Conservation (phyloP, 2,113 vertebrate genomes). For the Podocnemis expansa region DNA sequence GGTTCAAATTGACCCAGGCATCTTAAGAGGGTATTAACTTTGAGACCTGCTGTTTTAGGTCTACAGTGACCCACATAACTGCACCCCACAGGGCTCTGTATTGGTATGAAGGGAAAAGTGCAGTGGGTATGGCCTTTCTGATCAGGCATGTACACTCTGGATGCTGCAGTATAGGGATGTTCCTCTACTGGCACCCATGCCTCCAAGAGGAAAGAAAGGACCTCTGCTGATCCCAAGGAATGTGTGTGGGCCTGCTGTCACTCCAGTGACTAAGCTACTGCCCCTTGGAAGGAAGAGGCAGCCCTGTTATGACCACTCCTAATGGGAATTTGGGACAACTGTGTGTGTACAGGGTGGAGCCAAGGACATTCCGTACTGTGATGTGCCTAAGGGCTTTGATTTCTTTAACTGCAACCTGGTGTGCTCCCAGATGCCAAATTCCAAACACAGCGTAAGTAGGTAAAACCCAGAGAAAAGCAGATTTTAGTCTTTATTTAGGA, state of each 20-base stretch:
- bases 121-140: not conserved
- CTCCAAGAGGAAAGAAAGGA: not conserved
- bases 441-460: not conserved
- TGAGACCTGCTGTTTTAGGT: not conserved
- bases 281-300: not conserved
- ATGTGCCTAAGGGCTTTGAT: not conserved
- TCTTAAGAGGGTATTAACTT: not conserved
- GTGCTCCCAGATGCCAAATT: not conserved
- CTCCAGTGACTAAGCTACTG: not conserved
- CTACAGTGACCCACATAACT: not conserved
- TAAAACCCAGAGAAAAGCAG: not conserved
- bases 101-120: not conserved
- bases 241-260: not conserved
- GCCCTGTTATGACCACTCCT: not conserved
- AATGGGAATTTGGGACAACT: not conserved
- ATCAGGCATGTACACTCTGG: not conserved
- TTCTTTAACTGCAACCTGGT: not conserved
- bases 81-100: not conserved
- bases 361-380: not conserved
- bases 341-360: not conserved
- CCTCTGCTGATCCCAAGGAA: not conserved
- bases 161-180: not conserved
- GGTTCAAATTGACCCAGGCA: not conserved
- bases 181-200: no score
- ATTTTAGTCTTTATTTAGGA: not conserved